A percentile compares a stretch with the other conserved stretches of the same genome.
These are phyloP conservation scores for Pachydiplax longipennis DNA, from an alignment of 2,888 invertebrate genomes.

Conservation along the genomic window DNA sequence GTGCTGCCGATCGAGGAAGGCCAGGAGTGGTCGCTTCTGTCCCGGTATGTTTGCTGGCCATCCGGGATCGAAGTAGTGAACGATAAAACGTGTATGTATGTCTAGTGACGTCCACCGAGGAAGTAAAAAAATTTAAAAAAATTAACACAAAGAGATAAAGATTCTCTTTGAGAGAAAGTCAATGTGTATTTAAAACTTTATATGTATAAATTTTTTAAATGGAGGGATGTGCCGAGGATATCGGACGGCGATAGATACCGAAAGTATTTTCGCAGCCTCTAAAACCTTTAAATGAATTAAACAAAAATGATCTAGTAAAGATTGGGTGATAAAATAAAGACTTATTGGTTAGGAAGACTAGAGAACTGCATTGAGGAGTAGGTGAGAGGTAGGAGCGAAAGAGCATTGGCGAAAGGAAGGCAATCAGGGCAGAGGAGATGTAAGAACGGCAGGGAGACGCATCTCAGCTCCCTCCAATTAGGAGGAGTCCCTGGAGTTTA, in stretches of 20 bases:
- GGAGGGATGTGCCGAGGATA: slow-evolving; percentile 38
- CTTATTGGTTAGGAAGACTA: slow-evolving; percentile 40
- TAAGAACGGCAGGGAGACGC: slow-evolving; percentile 20
- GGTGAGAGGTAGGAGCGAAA: slow-evolving; percentile 19
- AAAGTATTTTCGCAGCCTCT: slow-evolving; percentile 45
- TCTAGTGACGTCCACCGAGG: slow-evolving; percentile 44
- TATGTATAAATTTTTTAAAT: slow-evolving; percentile 44
- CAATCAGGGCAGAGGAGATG: slow-evolving; percentile 48
- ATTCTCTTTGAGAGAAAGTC: slow-evolving; percentile 45
- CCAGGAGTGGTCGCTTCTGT: neutral
- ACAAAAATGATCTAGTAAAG: slow-evolving; percentile 42
- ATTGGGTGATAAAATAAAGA: slow-evolving; percentile 44
- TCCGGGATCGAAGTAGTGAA: slow-evolving; percentile 13
- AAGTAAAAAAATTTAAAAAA: slow-evolving; percentile 36
- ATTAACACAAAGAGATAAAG: slow-evolving; percentile 27
- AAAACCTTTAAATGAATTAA: slow-evolving; percentile 36
- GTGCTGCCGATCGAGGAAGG: slow-evolving; percentile 18
- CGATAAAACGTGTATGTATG: slow-evolving; percentile 32
- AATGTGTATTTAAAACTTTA: slow-evolving; percentile 45
- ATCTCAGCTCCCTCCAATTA: slow-evolving; percentile 20
- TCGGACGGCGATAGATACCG: slow-evolving; percentile 44
- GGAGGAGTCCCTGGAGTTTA: slow-evolving; percentile 50
- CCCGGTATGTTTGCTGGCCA: slow-evolving; percentile 27
- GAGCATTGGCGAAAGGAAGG: slow-evolving; percentile 26
- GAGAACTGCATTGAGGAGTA: slow-evolving; percentile 8